These are phyloP conservation scores for Festucalex cinctus DNA, from an alignment of 2,113 vertebrate genomes.

Conservation along the genomic window DNA sequence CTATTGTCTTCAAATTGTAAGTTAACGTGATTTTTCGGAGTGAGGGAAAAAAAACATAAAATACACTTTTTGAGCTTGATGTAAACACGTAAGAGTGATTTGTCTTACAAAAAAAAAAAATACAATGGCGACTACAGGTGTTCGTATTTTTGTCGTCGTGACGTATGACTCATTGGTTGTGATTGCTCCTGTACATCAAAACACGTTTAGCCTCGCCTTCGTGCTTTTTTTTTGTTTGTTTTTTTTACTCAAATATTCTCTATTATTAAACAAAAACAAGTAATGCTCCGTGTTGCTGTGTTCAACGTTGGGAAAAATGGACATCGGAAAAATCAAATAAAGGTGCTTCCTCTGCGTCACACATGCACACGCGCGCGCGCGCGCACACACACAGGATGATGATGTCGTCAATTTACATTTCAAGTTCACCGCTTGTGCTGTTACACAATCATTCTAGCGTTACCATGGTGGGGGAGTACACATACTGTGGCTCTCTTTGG, in stretches of 20 bases:
- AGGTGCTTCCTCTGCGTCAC: conserved; percentile 38
- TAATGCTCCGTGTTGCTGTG: neutral
- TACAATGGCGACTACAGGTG: conserved; percentile 46
- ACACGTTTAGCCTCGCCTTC: conserved; percentile 5
- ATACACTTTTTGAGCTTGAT: neutral
- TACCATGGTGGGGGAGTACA: conserved; percentile 63
- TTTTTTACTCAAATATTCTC: neutral
- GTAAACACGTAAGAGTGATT: neutral
- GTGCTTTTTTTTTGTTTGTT: neutral
- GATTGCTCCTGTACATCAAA: conserved; percentile 1
- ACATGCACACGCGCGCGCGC: neutral
- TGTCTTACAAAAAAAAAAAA: neutral
- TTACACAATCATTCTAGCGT: conserved; percentile 71
- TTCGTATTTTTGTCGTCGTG: conserved; percentile 32
- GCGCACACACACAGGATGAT: neutral
- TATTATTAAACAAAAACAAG: neutral
- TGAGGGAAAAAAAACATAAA: neutral
- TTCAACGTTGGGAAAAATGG: neutral
- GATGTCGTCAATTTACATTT: conserved; percentile 72
- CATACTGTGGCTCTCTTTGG: conserved; percentile 61
- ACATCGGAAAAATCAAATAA: conserved; percentile 1
- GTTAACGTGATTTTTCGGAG: conserved; percentile 13
- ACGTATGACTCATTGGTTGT: conserved; percentile 31
- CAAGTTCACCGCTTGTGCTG: conserved; percentile 62
- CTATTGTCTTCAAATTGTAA: conserved; percentile 21